A percentile compares a stretch with the other conserved stretches of the same genome.
These are phyloP conservation scores for Halcyon malimbica DNA, from an alignment of 2,113 vertebrate species.

Conservation along the genomic window DNA sequence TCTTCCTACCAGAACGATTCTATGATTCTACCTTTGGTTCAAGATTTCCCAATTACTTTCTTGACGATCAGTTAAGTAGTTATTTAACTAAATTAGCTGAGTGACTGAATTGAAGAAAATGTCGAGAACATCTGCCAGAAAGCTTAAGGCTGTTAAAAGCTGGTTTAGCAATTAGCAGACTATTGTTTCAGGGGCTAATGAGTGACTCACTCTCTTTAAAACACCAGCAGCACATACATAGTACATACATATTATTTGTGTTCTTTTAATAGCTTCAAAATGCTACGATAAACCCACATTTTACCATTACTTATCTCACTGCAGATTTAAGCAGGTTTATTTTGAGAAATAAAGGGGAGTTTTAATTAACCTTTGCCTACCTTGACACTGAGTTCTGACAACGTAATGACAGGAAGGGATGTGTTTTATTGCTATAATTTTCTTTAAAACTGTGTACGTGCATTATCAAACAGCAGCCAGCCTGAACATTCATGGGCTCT, in stretches of 20 bases:
- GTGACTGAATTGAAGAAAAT: background rate
- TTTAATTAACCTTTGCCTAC: conserved; percentile 7
- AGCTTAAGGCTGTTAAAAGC: conserved; percentile 20
- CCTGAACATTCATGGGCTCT: background rate
- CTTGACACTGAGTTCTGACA: background rate
- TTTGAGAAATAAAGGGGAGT: conserved; percentile 11
- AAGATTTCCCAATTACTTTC: background rate
- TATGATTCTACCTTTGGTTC: background rate
- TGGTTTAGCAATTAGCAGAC: conserved; percentile 41
- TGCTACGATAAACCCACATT: background rate
- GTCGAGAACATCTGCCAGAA: background rate
- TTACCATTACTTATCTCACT: background rate
- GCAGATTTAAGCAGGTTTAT: background rate
- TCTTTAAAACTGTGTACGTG: background rate
- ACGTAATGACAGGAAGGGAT: background rate
- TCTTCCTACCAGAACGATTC: background rate
- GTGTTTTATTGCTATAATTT: background rate
- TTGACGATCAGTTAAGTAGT: background rate
- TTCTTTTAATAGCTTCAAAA: conserved; percentile 32
- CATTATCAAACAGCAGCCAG: background rate
- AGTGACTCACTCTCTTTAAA: conserved; percentile 10
- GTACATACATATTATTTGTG: background rate
- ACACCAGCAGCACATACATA: background rate
- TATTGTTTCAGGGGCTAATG: conserved; percentile 15
- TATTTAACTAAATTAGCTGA: conserved; percentile 28